A percentile compares a stretch with the other conserved stretches of the same genome.
These are phyloP conservation scores for Ormyrus rosae DNA, from an alignment of 2,888 invertebrate species.

Conservation along the genomic window DNA sequence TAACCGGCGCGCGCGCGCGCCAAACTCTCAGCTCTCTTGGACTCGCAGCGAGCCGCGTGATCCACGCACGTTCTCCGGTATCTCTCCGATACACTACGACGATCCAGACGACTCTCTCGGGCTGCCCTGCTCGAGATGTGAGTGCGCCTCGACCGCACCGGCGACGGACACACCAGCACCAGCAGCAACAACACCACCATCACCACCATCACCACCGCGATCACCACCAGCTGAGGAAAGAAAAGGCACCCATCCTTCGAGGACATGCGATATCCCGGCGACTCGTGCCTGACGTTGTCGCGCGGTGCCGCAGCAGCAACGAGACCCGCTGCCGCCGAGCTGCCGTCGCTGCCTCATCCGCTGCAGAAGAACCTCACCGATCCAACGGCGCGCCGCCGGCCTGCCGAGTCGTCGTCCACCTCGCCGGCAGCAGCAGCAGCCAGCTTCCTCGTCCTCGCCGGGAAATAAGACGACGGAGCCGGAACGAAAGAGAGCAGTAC, in stretches of 20 bases:
- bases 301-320: constrained; percentile 20
- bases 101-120: no score
- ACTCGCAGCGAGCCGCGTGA: no score
- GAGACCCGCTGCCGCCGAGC: constrained; percentile 23
- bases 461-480: not conserved
- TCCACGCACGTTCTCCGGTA: no score
- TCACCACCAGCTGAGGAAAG: not conserved
- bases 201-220: not conserved
- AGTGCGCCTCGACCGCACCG: no score
- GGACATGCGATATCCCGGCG: constrained; percentile 48
- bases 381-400: no score
- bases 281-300: constrained; percentile 16
- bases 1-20: constrained; percentile 58
- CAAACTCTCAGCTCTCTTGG: not conserved
- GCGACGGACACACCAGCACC: no score
- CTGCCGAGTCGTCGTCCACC: no score
- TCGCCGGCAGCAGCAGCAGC: constrained; percentile 13
- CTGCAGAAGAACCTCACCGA: not conserved
- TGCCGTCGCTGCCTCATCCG: not conserved
- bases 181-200: not conserved
- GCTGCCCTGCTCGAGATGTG: no score
- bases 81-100: no score
- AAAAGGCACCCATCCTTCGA: not conserved
- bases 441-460: not conserved
- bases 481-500: no score